Conservation (phyloP, 1,140 invertebrate species). For the Dreissena rostriformis region DNA sequence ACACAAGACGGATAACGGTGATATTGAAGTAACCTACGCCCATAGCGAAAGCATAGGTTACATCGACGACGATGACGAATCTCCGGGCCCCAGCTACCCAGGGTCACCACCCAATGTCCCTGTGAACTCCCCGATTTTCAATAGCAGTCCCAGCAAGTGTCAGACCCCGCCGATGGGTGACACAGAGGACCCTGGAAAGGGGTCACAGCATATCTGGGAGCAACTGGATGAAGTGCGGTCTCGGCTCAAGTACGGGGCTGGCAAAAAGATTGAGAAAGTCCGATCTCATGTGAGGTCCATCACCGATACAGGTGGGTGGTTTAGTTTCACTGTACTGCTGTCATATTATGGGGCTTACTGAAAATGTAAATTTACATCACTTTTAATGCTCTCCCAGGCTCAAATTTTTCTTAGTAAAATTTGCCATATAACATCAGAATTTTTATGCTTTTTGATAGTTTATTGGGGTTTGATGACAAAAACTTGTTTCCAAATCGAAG, state of each 20-base stretch:
- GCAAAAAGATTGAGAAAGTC: conserved; percentile 72
- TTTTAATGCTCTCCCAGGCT: too few relatives aligned
- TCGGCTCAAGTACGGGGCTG: conserved; percentile 67
- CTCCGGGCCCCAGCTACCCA: not conserved
- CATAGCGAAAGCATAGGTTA: not conserved
- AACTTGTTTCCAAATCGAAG: too few relatives aligned
- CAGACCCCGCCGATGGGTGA: conserved; percentile 59
- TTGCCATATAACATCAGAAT: too few relatives aligned
- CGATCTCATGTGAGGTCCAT: conserved; percentile 63
- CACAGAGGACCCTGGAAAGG: not conserved
- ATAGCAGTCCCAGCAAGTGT: conserved; percentile 64
- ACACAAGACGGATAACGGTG: conserved; percentile 7
- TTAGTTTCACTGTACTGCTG: too few relatives aligned
- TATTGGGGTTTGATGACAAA: too few relatives aligned
- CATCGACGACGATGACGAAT: conserved; percentile 20
- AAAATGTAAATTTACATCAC: too few relatives aligned
- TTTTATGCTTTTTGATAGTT: too few relatives aligned
- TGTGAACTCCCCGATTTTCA: conserved; percentile 57
- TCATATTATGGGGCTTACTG: too few relatives aligned
- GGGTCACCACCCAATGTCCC: conserved; percentile 47
- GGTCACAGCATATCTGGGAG: conserved; percentile 66
- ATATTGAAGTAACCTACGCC: conserved; percentile 28
- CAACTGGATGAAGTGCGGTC: conserved; percentile 74
- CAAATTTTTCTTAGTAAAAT: too few relatives aligned
- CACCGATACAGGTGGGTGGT: conserved; percentile 36